Base-by-base conservation (phyloP, 1,140 invertebrate species). In the Megalopta genalis region DNA sequence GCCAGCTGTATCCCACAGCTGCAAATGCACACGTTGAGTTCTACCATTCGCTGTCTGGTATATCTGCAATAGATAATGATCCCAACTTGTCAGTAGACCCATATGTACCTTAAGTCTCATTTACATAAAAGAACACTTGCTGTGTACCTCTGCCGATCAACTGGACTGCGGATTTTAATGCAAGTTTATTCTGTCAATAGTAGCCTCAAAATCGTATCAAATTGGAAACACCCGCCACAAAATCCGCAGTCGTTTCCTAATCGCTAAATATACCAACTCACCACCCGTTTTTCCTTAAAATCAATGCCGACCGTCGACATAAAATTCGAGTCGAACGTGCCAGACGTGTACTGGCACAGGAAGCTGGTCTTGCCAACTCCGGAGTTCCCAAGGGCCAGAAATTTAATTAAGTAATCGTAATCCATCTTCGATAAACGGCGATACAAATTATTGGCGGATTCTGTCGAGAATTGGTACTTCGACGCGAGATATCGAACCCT, bases 241-340 rank as follows among this genome's bases (percentile, higher is more conserved):
- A 42, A 42, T 42, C 39, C 7, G 39, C 42, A 46, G 42, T 8
- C 18, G 5, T 18, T 70, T 42, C 14, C 21, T 39, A 18, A 25
- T 2, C 54, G 4, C 3, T 3, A 25, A 59, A 59, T 12, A 10
- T n/a, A 59, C 9, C 74, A 71, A 93, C 95, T 95, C 94, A 99
- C 98, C 94, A 99, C 94, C 92, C 97, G 94, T 93, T 99, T 99
- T 93, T 99, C 98, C 90, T 97, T 95, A 90, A 99, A 99, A 93
- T 99, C 98, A 88, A 99, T 99, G 72, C 98, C 98, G 75, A 99
- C 98, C 10, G 98, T 99, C 5, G 98, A 99, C 81, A 98, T 98
- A 92, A 99, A 99, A 92, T 97, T 96, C 10, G 96, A 95, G 89
- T 97, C 97, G 91, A 99, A 99, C 23, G 95, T 94, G 68, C 97